Base-by-base conservation (phyloP, 2,888 invertebrate genomes). In the Octonoba sinensis region DNA sequence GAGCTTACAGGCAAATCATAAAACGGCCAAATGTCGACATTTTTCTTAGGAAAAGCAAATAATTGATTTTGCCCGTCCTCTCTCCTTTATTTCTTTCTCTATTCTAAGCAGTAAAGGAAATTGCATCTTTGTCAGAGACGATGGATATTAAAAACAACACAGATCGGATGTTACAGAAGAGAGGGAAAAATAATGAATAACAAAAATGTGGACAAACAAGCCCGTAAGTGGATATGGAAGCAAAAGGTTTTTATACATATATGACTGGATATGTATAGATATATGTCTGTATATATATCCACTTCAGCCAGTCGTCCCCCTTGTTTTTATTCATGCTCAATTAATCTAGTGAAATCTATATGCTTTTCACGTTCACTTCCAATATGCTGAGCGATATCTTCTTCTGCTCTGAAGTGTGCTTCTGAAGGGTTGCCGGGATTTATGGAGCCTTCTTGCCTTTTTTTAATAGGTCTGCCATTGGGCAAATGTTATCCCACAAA, bases 81-180 rank as follows among this genome's bases (percentile, higher is more conserved):
- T 36, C 36, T 36, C 36, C 11, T 8, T 8, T 36, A 36, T 8
- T 36, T 36, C 36, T 36, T 36, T 62, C 13, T 44, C 44, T 13
- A 57, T 44, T 44, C 44, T 3, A 16, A 62, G 62, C 36, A 44
- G 24, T 46, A 44, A 62, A 62, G 79, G 79, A 81, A 67, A 81
- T 81, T 81, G 73, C 73, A 81, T 81, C 79, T 74, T 73, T 73
- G 73, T 81, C 62, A 27, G 46, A 36, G 67, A 22, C 18, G 59
- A 15, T 22, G 60, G 69, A 81, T 81, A 81, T 81, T 81, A 81
- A 81, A 81, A 81, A 81, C 72, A 81, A 73, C 79, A 81, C 18
- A 67, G 24, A 27, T 66, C 47, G 56, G 22, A 51, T 65, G 20
- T 46, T 65, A 22, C 12, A 15, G 24, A 24, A 47, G 56, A 64